A percentile compares a stretch with the other conserved stretches of the same genome.
Evolutionary conservation across 2,113 vertebrate genomes (phyloP).

Genomic region (Sturnira hondurensis): DNA sequence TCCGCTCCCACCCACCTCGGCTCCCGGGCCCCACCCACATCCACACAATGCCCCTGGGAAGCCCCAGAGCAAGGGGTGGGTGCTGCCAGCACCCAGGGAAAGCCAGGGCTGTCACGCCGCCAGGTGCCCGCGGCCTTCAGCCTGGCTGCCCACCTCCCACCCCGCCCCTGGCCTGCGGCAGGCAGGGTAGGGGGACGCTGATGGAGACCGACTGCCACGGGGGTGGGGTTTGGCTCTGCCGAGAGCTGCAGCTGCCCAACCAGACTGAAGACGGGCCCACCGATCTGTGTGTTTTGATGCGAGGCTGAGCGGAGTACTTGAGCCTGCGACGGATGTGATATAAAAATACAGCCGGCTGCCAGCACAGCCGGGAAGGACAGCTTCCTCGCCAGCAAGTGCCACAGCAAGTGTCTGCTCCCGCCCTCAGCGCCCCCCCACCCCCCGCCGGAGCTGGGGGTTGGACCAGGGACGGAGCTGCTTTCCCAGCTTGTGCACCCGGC

Average conservation of each 20-base stretch:
- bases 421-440: neutral
- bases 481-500: neutral
- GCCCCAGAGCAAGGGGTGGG: neutral
- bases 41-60: rapidly evolving
- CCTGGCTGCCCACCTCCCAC: neutral
- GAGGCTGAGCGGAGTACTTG: neutral
- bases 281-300: neutral
- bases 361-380: neutral
- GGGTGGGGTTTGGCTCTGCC: rapidly evolving
- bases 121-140: neutral
- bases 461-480: too few species aligned
- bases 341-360: conserved; percentile 24
- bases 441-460: neutral
- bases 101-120: rapidly evolving
- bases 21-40: neutral
- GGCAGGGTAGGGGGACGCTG: rapidly evolving
- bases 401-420: neutral
- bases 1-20: neutral
- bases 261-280: neutral
- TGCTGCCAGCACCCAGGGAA: neutral
- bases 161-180: neutral
- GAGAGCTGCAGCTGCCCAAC: neutral
- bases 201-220: rapidly evolving
- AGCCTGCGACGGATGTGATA: neutral
- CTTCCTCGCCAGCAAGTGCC: neutral